These are phyloP conservation scores for Siniperca undulata DNA, from an alignment of 2,797 vertebrate genomes.

Conservation along the genomic window DNA sequence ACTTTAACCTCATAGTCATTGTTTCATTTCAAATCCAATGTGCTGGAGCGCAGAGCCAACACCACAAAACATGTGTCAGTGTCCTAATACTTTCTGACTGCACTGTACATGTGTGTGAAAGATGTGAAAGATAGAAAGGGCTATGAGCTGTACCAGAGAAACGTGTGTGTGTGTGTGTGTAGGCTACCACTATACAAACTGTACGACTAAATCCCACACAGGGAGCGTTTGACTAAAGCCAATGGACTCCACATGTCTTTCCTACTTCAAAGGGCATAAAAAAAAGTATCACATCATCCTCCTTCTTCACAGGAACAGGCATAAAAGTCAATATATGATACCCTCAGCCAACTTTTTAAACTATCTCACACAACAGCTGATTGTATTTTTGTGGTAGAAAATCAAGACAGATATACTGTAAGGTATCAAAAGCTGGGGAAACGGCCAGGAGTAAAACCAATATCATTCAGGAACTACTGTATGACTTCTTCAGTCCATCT, in stretches of 20 bases:
- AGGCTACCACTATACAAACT: conserved; percentile 64
- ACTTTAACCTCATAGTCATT: conserved; percentile 2
- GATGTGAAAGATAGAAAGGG: conserved; percentile 46
- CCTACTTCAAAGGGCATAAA: conserved; percentile 67
- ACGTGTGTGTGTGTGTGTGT: conserved; percentile 40
- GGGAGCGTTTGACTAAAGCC: conserved; percentile 61
- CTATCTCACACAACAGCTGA: not conserved
- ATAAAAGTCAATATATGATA: conserved; percentile 24
- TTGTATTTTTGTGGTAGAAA: not conserved
- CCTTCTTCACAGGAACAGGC: conserved; percentile 17
- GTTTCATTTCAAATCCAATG: conserved; percentile 37
- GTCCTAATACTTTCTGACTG: conserved; percentile 38
- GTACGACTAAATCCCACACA: conserved; percentile 73
- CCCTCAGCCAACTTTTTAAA: not conserved
- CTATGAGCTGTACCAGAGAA: conserved; percentile 44
- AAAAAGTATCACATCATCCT: conserved; percentile 52
- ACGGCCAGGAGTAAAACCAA: not conserved
- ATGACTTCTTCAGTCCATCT: not conserved
- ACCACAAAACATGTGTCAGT: conserved; percentile 46
- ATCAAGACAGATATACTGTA: not conserved
- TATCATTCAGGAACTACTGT: conserved; percentile 15
- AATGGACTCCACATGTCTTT: conserved; percentile 75
- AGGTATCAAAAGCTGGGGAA: conserved; percentile 4
- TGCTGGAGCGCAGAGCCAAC: conserved; percentile 19
- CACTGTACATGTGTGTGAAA: conserved; percentile 54